Percentiles rank a stretch among this genome's conserved stretches.
Conservation (phyloP, 2,888 invertebrate genomes). For the Empis livida region DNA sequence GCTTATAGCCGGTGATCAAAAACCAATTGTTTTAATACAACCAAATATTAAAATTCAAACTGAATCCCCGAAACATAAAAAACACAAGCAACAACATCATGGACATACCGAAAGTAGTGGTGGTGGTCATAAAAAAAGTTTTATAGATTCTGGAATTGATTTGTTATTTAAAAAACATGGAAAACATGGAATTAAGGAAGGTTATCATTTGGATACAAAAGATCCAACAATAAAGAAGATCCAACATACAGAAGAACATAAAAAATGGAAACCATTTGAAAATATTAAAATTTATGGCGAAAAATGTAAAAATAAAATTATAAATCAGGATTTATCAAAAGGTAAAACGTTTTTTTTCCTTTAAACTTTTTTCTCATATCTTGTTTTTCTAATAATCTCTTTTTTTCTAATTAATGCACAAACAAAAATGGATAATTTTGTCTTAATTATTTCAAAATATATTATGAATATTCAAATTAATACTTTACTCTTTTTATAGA, state of each 20-base stretch:
- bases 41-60: conserved; percentile 17
- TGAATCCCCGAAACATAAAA: conserved; percentile 8
- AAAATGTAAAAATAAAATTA: conserved; percentile 3
- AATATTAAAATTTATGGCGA: conserved; percentile 17
- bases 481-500: conserved; percentile 1
- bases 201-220: conserved; percentile 4
- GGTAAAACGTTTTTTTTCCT: neutral
- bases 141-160: conserved; percentile 17
- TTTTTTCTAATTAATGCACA: too few relatives aligned
- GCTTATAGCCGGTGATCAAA: conserved; percentile 12
- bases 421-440: too few relatives aligned
- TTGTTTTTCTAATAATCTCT: too few relatives aligned
- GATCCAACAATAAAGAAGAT: neutral
- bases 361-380: neutral
- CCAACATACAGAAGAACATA: conserved; percentile 7
- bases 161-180: conserved; percentile 16
- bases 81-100: conserved; percentile 32
- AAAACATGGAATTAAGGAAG: conserved; percentile 11
- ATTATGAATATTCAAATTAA: too few relatives aligned
- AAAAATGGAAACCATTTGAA: conserved; percentile 17
- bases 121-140: conserved; percentile 13
- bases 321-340: neutral
- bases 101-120: conserved; percentile 87
- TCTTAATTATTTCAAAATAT: too few relatives aligned
- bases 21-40: conserved; percentile 14